Evolutionary conservation across 1,140 invertebrate species (phyloP), one percentile per base, ranked within the genome.

Genomic region (Caenorhabditis briggsae): DNA sequence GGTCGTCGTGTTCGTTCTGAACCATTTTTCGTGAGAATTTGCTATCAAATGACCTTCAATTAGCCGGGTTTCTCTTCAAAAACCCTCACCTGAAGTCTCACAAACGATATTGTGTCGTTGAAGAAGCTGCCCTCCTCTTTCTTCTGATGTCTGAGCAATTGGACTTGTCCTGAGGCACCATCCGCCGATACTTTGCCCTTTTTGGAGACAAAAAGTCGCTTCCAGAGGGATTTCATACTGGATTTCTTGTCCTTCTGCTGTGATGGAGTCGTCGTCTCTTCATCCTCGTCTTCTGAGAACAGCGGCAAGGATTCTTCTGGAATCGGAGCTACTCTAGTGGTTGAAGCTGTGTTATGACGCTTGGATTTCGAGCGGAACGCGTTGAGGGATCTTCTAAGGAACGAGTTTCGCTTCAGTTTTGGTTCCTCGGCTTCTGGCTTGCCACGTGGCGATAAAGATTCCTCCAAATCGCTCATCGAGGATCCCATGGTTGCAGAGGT

Each of bases 321-420:
- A 61, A 61, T 61, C 59, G 59, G 8, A 25, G 23, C 23, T 25
- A 61, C 11, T 25, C 25, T 23, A 2, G 23, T 25, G 23, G 25
- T 61, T 33, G 23, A 25, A 20, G 18, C 20, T 5, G 8, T 20
- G 20, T 3, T 18, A 46, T 50, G 2, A 2, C 2, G 14, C 46
- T 46, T 33, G 9, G 70, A 53, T 50, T 78, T 78, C 70, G 70
- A 78, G 6, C 70, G 43, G 23, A 78, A n/a, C 70, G 46, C 70
- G 46, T 78, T 78, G 2, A 78, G 46, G 5, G 43, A 50, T 23
- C 70, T 43, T 20, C 70, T 18, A 25, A 78, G 14, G 14, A 78
- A 78, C 46, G 70, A 78, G 20, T 78, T 78, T 23, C 70, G 16
- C 33, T 78, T 78, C 16, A 78, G n/a, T n/a, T 78, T 78, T 78